Conservation (phyloP, 2,797 vertebrate genomes). For the Catamblyrhynchus diadema region DNA sequence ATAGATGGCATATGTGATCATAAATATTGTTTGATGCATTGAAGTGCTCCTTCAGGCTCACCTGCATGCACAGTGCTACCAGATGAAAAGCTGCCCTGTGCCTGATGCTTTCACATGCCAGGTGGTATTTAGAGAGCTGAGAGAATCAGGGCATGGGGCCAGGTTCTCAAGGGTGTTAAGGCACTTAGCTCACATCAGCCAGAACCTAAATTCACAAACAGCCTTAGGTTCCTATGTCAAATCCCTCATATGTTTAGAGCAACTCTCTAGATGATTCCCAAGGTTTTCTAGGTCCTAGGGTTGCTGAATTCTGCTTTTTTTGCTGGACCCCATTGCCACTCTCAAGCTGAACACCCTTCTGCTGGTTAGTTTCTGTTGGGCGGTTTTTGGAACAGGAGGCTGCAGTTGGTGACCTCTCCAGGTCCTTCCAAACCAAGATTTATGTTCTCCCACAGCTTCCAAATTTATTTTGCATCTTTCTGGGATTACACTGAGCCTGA, state of each 20-base stretch:
- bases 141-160: neutral
- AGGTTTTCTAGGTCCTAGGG: neutral
- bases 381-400: neutral
- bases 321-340: neutral
- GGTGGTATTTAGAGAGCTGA: neutral
- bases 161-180: neutral
- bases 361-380: neutral
- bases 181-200: neutral
- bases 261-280: neutral
- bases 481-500: neutral
- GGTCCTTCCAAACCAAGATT: neutral
- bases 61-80: neutral
- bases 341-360: neutral
- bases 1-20: neutral
- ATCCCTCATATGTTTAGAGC: neutral
- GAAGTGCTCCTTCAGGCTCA: neutral
- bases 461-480: neutral
- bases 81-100: neutral
- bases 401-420: neutral
- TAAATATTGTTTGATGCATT: neutral
- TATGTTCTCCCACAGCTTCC: neutral
- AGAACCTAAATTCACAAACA: neutral
- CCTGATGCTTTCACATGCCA: neutral
- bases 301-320: neutral
- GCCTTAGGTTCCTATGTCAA: neutral